Evolutionary conservation across 2,113 vertebrate species (phyloP).

Genomic region (Lanius collurio): DNA sequence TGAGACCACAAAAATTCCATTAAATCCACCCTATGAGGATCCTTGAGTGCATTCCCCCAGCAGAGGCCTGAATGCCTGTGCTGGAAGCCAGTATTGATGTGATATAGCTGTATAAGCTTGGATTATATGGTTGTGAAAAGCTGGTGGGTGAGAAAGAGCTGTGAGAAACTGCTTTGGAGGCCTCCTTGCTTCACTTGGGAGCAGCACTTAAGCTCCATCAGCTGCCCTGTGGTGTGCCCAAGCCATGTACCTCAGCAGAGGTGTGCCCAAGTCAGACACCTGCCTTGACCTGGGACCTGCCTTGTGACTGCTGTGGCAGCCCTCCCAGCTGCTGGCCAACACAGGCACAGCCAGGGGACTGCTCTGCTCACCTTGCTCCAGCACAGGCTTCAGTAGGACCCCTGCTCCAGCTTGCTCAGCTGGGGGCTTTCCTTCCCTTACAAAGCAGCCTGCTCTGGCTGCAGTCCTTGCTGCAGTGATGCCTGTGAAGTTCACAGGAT

Average conservation of each 20-base stretch:
- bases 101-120: background rate
- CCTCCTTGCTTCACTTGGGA: background rate
- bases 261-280: background rate
- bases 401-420: background rate
- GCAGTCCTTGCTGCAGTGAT: background rate
- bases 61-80: background rate
- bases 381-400: background rate
- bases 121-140: background rate
- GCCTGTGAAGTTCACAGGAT: fast-evolving
- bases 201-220: background rate
- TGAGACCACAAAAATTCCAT: background rate
- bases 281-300: background rate
- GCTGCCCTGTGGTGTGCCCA: background rate
- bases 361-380: background rate
- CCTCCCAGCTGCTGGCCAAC: background rate
- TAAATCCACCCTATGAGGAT: background rate
- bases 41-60: background rate
- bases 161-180: background rate
- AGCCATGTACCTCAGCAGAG: background rate
- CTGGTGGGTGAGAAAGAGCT: background rate
- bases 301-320: background rate
- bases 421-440: background rate
- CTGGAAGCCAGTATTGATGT: background rate
- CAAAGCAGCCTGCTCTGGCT: background rate
- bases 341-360: background rate